Conservation (phyloP, 2,888 invertebrate species). For the Fragum whitleyi region DNA sequence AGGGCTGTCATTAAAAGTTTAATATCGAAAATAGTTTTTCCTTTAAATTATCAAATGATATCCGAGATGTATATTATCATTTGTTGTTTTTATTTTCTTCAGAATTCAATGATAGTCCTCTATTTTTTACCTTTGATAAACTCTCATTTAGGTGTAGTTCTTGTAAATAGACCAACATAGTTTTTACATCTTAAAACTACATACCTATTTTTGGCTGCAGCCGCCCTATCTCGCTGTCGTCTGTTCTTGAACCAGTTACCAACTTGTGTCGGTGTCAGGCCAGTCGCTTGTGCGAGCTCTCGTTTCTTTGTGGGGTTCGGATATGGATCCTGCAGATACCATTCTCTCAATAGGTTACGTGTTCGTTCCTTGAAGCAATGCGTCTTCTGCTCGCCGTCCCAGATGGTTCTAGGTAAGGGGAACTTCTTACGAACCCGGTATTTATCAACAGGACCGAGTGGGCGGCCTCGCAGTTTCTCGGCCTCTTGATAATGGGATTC, state of each 20-base stretch:
- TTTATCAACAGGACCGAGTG: constrained; percentile 97
- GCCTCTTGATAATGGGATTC: constrained; percentile 97
- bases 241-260: constrained; percentile 97
- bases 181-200: too few species aligned
- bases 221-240: constrained; percentile 94
- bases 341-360: constrained; percentile 96
- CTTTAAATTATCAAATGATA: too few species aligned
- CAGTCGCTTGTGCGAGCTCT: constrained; percentile 95
- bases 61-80: too few species aligned
- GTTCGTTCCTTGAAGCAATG: constrained; percentile 98
- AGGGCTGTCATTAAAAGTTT: too few species aligned
- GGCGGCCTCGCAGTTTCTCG: constrained; percentile 94
- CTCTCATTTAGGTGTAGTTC: too few species aligned
- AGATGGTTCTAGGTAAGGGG: constrained; percentile 95
- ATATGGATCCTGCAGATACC: constrained; percentile 93
- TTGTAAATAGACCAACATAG: too few species aligned
- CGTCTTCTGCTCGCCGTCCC: constrained; percentile 98
- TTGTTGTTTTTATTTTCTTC: too few species aligned
- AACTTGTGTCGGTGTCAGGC: constrained; percentile 96
- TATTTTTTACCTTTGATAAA: too few species aligned
- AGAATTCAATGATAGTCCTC: too few species aligned
- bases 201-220: constrained; percentile 98
- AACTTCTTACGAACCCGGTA: constrained; percentile 97
- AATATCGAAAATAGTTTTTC: too few species aligned
- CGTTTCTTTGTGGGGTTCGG: constrained; percentile 97